A percentile compares a stretch with the other conserved stretches of the same genome.
These are phyloP conservation scores for Zoanthus sansibaricus DNA, from an alignment of 92 coral and sea anemone species.

Conservation along the genomic window DNA sequence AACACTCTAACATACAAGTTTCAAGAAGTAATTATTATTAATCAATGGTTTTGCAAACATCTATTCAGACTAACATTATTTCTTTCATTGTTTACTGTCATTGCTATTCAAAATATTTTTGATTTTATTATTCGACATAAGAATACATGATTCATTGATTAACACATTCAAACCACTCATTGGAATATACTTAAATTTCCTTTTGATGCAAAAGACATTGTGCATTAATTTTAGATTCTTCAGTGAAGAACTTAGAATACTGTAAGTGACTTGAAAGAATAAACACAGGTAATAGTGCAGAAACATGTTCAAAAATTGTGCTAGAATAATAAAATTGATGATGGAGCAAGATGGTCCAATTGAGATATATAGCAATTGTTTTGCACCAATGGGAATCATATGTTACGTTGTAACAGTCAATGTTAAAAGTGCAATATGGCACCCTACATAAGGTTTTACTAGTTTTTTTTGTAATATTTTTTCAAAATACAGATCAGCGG, in stretches of 20 bases:
- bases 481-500: too few species aligned
- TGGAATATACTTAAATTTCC: conserved; percentile 37
- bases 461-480: too few species aligned
- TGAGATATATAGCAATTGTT: too few species aligned
- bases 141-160: conserved; percentile 11
- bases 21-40: neutral
- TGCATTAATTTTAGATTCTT: conserved; percentile 32
- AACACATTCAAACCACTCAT: conserved; percentile 45
- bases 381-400: too few species aligned
- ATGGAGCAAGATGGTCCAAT: too few species aligned
- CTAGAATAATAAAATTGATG: too few species aligned
- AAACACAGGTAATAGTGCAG: neutral
- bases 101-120: neutral
- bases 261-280: neutral
- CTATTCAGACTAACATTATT: neutral
- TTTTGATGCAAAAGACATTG: conserved; percentile 54
- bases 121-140: conserved; percentile 16
- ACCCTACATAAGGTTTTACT: too few species aligned
- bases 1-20: conserved; percentile 17
- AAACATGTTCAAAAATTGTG: too few species aligned
- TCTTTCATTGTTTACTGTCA: neutral
- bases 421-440: too few species aligned
- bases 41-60: neutral
- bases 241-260: conserved; percentile 27
- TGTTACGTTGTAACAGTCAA: too few species aligned